Percentiles rank a stretch among this genome's conserved stretches.
These are phyloP conservation scores for Acipenser ruthenus DNA, from an alignment of 2,797 vertebrate species.

Conservation along the genomic window DNA sequence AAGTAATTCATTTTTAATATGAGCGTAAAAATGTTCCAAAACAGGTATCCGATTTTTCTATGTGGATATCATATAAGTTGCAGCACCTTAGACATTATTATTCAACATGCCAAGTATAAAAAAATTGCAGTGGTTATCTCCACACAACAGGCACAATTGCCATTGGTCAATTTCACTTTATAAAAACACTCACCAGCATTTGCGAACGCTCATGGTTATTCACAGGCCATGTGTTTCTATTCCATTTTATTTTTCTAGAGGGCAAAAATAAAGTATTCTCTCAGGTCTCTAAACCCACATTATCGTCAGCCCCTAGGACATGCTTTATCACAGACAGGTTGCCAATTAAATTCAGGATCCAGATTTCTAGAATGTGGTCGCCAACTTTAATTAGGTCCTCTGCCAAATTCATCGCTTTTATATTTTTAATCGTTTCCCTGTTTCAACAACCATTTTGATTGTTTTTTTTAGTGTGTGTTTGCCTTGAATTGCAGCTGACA, in stretches of 20 bases:
- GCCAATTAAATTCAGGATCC: conserved; percentile 62
- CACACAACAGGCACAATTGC: background rate
- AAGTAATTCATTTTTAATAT: too few species aligned
- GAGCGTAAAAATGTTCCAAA: too few species aligned
- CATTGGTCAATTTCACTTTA: conserved; percentile 7
- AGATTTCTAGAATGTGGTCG: conserved; percentile 44
- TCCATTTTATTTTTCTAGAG: conserved; percentile 13
- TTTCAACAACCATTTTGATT: conserved; percentile 24
- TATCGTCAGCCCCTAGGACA: conserved; percentile 30
- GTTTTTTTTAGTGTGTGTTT: conserved; percentile 26
- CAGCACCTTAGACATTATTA: too few species aligned
- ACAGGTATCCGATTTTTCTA: too few species aligned
- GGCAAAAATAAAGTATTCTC: conserved; percentile 27
- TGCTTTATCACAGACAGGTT: conserved; percentile 48
- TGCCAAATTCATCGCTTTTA: conserved; percentile 34
- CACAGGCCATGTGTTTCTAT: background rate
- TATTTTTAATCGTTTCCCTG: conserved; percentile 43
- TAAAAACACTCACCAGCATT: conserved; percentile 10
- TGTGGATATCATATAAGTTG: too few species aligned
- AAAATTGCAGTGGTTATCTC: conserved; percentile 2
- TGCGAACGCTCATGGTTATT: background rate
- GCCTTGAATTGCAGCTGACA: conserved; percentile 17
- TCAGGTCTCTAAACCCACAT: conserved; percentile 25
- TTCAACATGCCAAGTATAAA: too few species aligned
- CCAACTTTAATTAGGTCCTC: conserved; percentile 55